Conservation (phyloP, 1,140 invertebrate genomes). For the Vollenhovia emeryi region DNA sequence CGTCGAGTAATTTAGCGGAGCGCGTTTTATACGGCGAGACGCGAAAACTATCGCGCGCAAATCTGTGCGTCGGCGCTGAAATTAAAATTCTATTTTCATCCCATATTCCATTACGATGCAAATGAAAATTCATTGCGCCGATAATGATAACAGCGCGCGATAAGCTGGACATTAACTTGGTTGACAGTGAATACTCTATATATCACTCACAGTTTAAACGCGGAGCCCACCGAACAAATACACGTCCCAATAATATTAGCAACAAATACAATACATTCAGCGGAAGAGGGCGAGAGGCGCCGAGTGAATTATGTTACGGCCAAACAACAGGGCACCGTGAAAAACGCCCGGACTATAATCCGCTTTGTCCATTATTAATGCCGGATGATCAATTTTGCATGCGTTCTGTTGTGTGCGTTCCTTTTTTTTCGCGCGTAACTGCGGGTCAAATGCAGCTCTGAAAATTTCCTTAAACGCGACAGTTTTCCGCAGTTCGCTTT, state of each 20-base stretch:
- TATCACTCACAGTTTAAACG: slow-evolving; percentile 53
- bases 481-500: slow-evolving; percentile 14
- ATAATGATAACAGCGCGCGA: slow-evolving; percentile 45
- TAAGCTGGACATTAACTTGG: slow-evolving; percentile 55
- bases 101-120: slow-evolving; percentile 33
- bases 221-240: slow-evolving; percentile 50
- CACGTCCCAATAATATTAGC: slow-evolving; percentile 56
- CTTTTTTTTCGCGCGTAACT: slow-evolving; percentile 7
- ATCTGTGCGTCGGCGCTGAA: slow-evolving; percentile 19
- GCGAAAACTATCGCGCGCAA: slow-evolving; percentile 19
- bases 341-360: slow-evolving; percentile 38
- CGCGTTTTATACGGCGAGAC: too few relatives aligned
- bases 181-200: slow-evolving; percentile 47
- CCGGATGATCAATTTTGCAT: slow-evolving; percentile 9
- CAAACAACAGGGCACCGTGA: slow-evolving; percentile 25
- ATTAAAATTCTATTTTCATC: slow-evolving; percentile 38
- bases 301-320: slow-evolving; percentile 49
- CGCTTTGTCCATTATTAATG: slow-evolving; percentile 54
- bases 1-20: not conserved
- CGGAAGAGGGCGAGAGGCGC: slow-evolving; percentile 17
- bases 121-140: slow-evolving; percentile 48
- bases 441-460: not conserved
- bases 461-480: slow-evolving; percentile 6
- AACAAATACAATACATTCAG: slow-evolving; percentile 51
- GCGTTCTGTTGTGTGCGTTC: too few relatives aligned